Conservation (phyloP, 2,888 invertebrate species). For the Ophion ventricosus region DNA sequence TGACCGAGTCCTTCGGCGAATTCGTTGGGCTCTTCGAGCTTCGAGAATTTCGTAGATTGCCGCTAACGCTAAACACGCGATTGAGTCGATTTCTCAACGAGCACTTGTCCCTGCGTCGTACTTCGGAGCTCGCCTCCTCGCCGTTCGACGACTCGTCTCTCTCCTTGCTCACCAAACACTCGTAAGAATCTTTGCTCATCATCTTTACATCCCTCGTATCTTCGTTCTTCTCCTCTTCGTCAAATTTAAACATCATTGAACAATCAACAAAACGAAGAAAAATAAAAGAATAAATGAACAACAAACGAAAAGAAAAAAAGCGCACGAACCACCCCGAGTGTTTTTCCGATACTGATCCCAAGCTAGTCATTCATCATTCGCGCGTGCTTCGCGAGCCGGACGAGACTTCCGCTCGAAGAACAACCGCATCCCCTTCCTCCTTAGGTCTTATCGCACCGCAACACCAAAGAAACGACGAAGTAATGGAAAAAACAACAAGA, state of each 20-base stretch:
- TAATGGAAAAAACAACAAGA: not conserved
- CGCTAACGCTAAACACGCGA: slow-evolving; percentile 68
- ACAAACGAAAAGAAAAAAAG: not conserved
- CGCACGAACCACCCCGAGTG: not conserved
- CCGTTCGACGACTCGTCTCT: slow-evolving; percentile 51
- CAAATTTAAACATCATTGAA: no score
- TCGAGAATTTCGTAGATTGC: slow-evolving; percentile 35
- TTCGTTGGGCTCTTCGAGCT: slow-evolving; percentile 69
- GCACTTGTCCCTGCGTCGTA: slow-evolving; percentile 61
- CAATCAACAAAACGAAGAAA: not conserved
- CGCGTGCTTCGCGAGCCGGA: not conserved
- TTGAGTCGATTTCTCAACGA: slow-evolving; percentile 71
- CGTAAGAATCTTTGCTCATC: slow-evolving; percentile 56
- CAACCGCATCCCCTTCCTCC: slow-evolving; percentile 14
- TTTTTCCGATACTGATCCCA: not conserved
- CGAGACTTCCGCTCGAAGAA: slow-evolving; percentile 6
- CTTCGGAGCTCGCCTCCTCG: slow-evolving; percentile 39
- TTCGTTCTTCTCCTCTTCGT: no score
- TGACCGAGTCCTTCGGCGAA: slow-evolving; percentile 41
- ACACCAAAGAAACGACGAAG: not conserved
- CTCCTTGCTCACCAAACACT: slow-evolving; percentile 54
- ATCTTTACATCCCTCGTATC: slow-evolving; percentile 22
- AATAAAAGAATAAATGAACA: not conserved
- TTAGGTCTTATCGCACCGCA: slow-evolving; percentile 5
- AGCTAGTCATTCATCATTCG: not conserved